A percentile compares a stretch with the other conserved stretches of the same genome.
These are phyloP conservation scores for Clytia hemisphaerica DNA, from an alignment of 30 jellyfish, hydroid and myxozoan species.

Conservation along the genomic window DNA sequence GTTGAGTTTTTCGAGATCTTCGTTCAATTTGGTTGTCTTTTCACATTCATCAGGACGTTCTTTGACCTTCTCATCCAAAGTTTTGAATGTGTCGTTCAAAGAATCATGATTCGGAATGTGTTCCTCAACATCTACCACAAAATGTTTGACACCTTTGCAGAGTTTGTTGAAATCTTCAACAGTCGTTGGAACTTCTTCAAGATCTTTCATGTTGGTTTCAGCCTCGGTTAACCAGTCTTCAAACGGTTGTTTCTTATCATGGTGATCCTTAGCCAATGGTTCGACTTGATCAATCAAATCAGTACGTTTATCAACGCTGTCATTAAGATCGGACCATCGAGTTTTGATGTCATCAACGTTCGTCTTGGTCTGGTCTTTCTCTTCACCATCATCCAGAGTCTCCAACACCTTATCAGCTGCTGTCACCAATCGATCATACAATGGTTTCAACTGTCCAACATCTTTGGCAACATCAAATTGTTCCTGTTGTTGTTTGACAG, in stretches of 20 bases:
- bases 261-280: conserved; percentile 53
- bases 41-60: conserved; percentile 46
- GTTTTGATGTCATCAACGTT: conserved; percentile 34
- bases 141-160: conserved; percentile 20
- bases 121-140: conserved; percentile 37
- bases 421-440: conserved; percentile 51
- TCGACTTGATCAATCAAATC: conserved; percentile 46
- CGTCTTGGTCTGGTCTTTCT: conserved; percentile 34
- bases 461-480: conserved; percentile 54
- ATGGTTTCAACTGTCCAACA: conserved; percentile 47
- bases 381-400: conserved; percentile 45
- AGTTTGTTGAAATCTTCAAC: conserved; percentile 20
- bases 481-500: conserved; percentile 47
- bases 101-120: conserved; percentile 26
- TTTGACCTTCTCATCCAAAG: conserved; percentile 9
- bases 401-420: conserved; percentile 40
- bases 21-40: conserved; percentile 23
- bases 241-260: conserved; percentile 20
- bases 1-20: conserved; percentile 37
- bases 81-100: conserved; percentile 39
- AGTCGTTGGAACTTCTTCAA: conserved; percentile 51
- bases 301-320: conserved; percentile 36
- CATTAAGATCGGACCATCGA: conserved; percentile 53
- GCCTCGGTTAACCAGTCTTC: conserved; percentile 48
- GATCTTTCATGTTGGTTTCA: conserved; percentile 36